Base-by-base conservation (phyloP, 2,113 vertebrate genomes). In the Ochotona princeps region DNA sequence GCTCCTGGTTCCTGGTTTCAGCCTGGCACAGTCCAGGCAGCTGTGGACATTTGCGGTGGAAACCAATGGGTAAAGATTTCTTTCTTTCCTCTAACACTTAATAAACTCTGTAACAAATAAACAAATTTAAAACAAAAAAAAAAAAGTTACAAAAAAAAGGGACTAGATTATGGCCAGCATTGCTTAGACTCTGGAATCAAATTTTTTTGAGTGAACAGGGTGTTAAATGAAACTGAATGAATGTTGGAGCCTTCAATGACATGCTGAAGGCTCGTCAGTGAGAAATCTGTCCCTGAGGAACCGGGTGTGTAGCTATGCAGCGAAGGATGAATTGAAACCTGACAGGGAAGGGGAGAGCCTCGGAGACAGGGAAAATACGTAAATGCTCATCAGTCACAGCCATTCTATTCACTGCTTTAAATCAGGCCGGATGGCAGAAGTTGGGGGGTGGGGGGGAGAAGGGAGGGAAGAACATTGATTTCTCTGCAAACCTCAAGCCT, bases 381-480 rank as follows among this genome's bases (percentile, higher is more conserved):
- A 60, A 57, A 47, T 18, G 21, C 20, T 61, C 76, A n/a, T 75
- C 51, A 12, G 26, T 76, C 76, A 73, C 18, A 18, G 65, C 66
- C 80, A 49, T 44, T 44, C 38, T 44, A 44, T 44, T 44, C 38
- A 4, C 35, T 69, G 17, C 28, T 94, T 90, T 20, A 2, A 49
- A 54, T 66, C 72, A 92, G 30, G 66, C 63, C 9, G n/a, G n/a
- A 6, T 44, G 23, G 80, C 47, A 94, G 78, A 83, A 65, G n/a
- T n/a, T n/a, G n/a, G n/a, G n/a, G 44, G 75, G 11, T 66, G 74
- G 74, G 13, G 28, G 61, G 75, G 75, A 74, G 13, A 20, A 61
- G 74, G 91, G 28, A 81, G n/a, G n/a, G 83, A 89, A 83, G 11
- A 92, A 82, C 81, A 72, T 87, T 92, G 79, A 93, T 78, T 89